Base-by-base conservation (phyloP, 2,888 invertebrate species). In the Aleiodes testaceus region DNA sequence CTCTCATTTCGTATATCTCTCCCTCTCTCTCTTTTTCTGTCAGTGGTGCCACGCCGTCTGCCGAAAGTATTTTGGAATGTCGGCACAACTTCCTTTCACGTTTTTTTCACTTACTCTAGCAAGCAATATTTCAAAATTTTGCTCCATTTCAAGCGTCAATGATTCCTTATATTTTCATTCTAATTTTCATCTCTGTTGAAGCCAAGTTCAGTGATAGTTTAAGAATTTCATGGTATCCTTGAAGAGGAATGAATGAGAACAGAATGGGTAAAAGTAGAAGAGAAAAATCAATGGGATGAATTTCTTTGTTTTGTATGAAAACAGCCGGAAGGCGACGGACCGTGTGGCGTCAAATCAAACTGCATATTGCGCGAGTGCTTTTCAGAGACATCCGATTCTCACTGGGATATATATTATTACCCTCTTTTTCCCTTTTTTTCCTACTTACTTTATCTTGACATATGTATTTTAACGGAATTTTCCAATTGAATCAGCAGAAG, bases 301-400 rank as follows among this genome's bases (percentile, higher is more conserved):
- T 84, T 81, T 81, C 83, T 84, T 83, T 85, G 85, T 86, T 85
- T 85, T 82, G 79, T 83, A 72, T 82, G 77, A 84, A 85, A 86
- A 84, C 84, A 85, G 77, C 80, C 78, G 65, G 72, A 74, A 82
- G 80, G 81, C 79, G 85, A 82, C 78, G 81, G 79, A 82, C 80
- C 81, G 80, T 82, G 80, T 81, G 81, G 79, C 79, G 80, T 83
- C 79, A 78, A 80, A 80, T 78, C 79, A 78, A 81, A 82, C 78
- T 74, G 76, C 79, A 83, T 80, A 82, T 81, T 79, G 78, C 80
- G 12, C 52, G 36, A 52, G 50, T 66, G 42, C 50, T 36, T 50
- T 66, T 53, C 42, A 50, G 52, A 22, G 49, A 52, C 66, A 66
- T 30, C 50, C 50, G 66, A 61, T 61, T 61, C 36, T 22, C 42